A percentile compares a stretch with the other conserved stretches of the same genome.
Evolutionary conservation across 2,113 vertebrate species (phyloP).

Genomic region (Eleginops maclovinus): DNA sequence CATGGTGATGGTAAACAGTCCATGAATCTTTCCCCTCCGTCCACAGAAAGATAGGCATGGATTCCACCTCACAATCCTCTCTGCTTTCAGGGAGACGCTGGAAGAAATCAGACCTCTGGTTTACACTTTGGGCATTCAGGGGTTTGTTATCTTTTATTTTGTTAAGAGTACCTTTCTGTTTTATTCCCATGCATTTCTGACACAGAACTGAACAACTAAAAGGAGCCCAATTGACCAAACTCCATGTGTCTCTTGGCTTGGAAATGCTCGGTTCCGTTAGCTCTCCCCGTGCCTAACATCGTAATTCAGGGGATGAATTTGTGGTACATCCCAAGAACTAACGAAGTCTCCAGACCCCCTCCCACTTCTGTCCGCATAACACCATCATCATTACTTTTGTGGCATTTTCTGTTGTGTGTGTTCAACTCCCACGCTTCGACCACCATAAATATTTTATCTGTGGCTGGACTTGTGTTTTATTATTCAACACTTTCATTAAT

Average conservation of each 20-base stretch:
- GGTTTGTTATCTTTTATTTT: neutral
- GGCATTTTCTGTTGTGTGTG: slow-evolving; percentile 36
- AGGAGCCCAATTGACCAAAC: neutral
- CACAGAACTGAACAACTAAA: neutral
- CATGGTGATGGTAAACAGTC: slow-evolving; percentile 18
- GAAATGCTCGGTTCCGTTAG: no score
- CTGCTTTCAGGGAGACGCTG: slow-evolving; percentile 21
- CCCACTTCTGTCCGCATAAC: slow-evolving; percentile 21
- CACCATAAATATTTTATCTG: slow-evolving; percentile 79
- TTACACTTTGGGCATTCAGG: slow-evolving; percentile 6
- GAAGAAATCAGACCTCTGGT: slow-evolving; percentile 10
- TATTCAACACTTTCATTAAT: slow-evolving; percentile 78
- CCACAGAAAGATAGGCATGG: no score
- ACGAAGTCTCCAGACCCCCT: slow-evolving; percentile 17
- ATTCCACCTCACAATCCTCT: neutral
- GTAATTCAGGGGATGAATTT: neutral
- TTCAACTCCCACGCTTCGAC: slow-evolving; percentile 54
- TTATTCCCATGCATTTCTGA: neutral
- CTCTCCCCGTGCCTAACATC: slow-evolving; percentile 2
- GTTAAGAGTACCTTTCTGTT: no score
- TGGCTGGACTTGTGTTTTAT: slow-evolving; percentile 79
- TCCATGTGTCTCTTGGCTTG: neutral
- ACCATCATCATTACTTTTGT: slow-evolving; percentile 39
- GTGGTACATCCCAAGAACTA: slow-evolving; percentile 5
- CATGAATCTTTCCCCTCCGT: neutral